Evolutionary conservation across 2,888 invertebrate species (phyloP).

Genomic region (Galerucella nymphaeae): DNA sequence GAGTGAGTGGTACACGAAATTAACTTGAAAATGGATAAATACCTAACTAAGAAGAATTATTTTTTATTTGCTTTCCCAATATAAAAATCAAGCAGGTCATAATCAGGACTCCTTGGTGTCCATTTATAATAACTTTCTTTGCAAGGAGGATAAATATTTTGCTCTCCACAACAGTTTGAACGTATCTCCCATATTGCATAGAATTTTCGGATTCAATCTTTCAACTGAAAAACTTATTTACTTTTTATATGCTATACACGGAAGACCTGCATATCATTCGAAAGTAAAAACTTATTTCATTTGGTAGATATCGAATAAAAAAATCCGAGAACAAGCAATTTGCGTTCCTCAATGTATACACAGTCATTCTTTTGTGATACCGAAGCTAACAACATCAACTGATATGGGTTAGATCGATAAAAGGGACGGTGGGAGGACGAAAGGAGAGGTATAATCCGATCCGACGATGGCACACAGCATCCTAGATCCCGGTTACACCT

Average conservation of each 20-base stretch:
- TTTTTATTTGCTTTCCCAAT: too few relatives aligned
- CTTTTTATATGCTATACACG: neutral
- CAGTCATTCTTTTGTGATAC: conserved; percentile 33
- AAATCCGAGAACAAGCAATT: conserved; percentile 29
- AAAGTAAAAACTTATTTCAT: conserved; percentile 8
- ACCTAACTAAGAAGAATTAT: too few relatives aligned
- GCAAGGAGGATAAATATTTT: too few relatives aligned
- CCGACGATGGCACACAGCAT: conserved; percentile 39
- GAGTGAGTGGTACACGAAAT: neutral
- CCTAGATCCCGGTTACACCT: conserved; percentile 44
- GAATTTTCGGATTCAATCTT: too few relatives aligned
- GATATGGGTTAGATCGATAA: conserved; percentile 39
- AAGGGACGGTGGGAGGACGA: conserved; percentile 15
- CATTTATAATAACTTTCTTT: too few relatives aligned
- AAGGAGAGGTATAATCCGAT: conserved; percentile 29
- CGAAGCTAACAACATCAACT: conserved; percentile 39
- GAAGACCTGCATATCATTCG: neutral
- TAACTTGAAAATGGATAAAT: too few relatives aligned
- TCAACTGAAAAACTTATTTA: neutral
- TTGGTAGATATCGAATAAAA: conserved; percentile 15
- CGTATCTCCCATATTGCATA: too few relatives aligned
- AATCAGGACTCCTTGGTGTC: too few relatives aligned
- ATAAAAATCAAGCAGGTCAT: too few relatives aligned
- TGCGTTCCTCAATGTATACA: conserved; percentile 26
- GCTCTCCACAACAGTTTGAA: too few relatives aligned